Evolutionary conservation across 2,888 invertebrate species (phyloP).

Genomic region (Clanis bilineata): DNA sequence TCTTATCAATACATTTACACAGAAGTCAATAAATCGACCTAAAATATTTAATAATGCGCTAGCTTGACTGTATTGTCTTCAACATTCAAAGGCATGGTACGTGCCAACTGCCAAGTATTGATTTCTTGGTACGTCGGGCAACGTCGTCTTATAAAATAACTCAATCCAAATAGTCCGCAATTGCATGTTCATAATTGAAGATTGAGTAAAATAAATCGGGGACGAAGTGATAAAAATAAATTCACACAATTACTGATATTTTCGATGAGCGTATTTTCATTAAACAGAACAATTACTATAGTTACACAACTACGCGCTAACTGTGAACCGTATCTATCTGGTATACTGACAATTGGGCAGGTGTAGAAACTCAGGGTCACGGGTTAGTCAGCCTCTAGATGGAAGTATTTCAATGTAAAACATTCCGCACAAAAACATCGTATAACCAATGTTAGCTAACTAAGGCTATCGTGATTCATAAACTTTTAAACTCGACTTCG

Average conservation of each 20-base stretch:
- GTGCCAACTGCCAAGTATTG: not conserved
- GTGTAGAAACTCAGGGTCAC: conserved; percentile 38
- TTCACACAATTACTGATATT: not conserved
- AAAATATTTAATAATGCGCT: not conserved
- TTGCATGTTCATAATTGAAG: not conserved
- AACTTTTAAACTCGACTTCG: not conserved
- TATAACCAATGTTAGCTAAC: not conserved
- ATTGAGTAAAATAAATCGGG: not conserved
- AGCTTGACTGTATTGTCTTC: not conserved
- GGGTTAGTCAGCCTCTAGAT: conserved; percentile 29
- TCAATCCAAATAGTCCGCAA: not conserved
- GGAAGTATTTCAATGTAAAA: conserved; percentile 12
- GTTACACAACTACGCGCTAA: conserved; percentile 29
- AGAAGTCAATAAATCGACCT: not conserved
- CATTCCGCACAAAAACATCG: not conserved
- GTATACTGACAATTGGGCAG: conserved; percentile 28
- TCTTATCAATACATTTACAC: not conserved
- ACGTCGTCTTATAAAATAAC: not conserved
- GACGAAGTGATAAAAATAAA: not conserved
- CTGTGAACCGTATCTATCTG: conserved; percentile 26
- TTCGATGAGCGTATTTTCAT: not conserved
- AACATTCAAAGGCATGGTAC: not conserved
- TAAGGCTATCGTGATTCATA: not conserved
- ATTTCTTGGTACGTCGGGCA: not conserved
- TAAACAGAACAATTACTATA: conserved; percentile 20